A percentile compares a stretch with the other conserved stretches of the same genome.
Conservation (phyloP, 2,888 invertebrate genomes). For the Azorinus chamasolen region DNA sequence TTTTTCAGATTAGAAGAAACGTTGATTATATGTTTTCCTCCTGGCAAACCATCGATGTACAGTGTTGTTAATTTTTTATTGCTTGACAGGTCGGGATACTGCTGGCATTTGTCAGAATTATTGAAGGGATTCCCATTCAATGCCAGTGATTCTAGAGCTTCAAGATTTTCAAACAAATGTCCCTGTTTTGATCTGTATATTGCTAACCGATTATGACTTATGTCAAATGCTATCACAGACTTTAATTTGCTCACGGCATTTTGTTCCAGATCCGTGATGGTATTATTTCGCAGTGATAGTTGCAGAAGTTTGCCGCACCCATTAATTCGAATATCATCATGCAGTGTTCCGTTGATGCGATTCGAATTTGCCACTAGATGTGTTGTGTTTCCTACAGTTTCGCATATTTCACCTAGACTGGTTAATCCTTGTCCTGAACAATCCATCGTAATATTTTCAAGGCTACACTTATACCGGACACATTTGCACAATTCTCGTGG, state of each 20-base stretch:
- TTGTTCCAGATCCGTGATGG: background rate
- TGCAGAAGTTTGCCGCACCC: background rate
- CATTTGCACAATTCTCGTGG: too few relatives aligned
- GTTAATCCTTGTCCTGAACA: too few relatives aligned
- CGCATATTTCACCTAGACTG: too few relatives aligned
- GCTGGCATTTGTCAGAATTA: background rate
- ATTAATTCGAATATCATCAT: background rate
- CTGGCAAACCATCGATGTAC: constrained; percentile 9
- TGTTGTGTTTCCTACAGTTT: too few relatives aligned
- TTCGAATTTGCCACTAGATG: too few relatives aligned
- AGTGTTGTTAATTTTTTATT: background rate
- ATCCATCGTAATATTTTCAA: too few relatives aligned
- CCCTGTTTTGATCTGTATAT: background rate
- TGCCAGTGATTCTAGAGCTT: background rate
- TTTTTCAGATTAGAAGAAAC: too few relatives aligned
- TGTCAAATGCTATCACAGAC: background rate
- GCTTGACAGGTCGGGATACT: background rate
- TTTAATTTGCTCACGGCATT: background rate
- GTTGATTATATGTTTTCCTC: background rate
- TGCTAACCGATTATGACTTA: background rate
- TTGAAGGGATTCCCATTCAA: background rate
- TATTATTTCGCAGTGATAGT: background rate
- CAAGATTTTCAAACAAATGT: background rate
- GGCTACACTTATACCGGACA: too few relatives aligned
- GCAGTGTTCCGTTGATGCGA: too few relatives aligned